Evolutionary conservation across 2,888 invertebrate species (phyloP).

Genomic region (Nymphalis polychloros): DNA sequence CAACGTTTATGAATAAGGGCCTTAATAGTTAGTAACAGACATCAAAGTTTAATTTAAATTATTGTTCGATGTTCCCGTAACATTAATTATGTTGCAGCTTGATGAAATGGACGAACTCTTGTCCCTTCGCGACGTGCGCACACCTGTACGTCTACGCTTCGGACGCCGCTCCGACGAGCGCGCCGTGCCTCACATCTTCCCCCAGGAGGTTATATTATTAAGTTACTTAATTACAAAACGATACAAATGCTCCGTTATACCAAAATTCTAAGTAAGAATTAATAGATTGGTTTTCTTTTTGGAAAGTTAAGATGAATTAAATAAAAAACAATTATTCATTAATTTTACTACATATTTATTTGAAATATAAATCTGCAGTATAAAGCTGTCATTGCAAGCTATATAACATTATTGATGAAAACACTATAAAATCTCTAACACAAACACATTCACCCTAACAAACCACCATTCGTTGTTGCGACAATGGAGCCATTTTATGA

Average conservation of each 20-base stretch:
- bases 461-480: constrained; percentile 70
- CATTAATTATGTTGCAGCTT: constrained; percentile 47
- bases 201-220: constrained; percentile 62
- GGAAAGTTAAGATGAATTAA: too few species aligned
- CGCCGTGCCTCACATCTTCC: constrained; percentile 75
- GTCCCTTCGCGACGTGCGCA: constrained; percentile 68
- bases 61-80: too few species aligned
- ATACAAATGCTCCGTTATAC: too few species aligned
- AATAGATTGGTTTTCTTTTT: too few species aligned
- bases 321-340: too few species aligned
- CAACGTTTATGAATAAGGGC: too few species aligned
- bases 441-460: constrained; percentile 68
- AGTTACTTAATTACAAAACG: background rate
- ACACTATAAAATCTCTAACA: constrained; percentile 60
- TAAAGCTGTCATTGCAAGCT: background rate
- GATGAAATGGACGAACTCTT: constrained; percentile 74
- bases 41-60: too few species aligned
- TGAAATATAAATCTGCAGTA: background rate
- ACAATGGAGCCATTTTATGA: constrained; percentile 56
- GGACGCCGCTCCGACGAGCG: constrained; percentile 77
- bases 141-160: constrained; percentile 76
- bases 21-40: too few species aligned
- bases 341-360: background rate
- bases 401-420: constrained; percentile 20
- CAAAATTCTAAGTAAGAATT: too few species aligned